phyloP scores from a whole-genome alignment of 1,140 invertebrate species.

The Nylanderia fulva region DNA sequence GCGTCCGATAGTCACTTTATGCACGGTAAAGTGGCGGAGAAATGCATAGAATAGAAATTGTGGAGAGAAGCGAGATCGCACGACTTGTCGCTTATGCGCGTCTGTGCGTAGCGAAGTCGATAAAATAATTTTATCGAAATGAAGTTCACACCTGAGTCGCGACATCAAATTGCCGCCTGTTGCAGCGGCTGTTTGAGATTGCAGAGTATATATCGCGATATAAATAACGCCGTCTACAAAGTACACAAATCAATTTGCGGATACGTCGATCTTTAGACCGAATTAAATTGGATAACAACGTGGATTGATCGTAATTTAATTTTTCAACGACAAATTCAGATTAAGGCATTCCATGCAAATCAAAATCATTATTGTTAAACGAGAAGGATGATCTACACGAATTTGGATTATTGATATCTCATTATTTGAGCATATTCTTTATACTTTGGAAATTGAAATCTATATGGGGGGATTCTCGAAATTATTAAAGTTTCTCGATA shows the following conservation, averaged over 20 bases:
- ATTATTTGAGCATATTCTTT: background rate
- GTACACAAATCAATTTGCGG: conserved; percentile 7
- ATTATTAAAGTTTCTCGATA: no score
- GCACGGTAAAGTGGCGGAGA: conserved; percentile 26
- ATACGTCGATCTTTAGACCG: conserved; percentile 11
- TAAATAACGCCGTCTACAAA: background rate
- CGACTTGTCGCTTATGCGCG: conserved; percentile 9
- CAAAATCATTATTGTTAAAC: background rate
- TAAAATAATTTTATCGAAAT: conserved; percentile 42
- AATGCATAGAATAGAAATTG: conserved; percentile 59
- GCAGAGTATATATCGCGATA: conserved; percentile 15
- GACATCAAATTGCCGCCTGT: conserved; percentile 26
- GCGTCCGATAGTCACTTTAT: background rate
- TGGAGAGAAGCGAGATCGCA: conserved; percentile 23
- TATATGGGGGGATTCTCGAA: background rate
- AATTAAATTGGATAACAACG: conserved; percentile 22
- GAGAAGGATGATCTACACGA: background rate
- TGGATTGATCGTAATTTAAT: conserved; percentile 11
- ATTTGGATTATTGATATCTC: background rate
- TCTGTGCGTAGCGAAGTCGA: background rate
- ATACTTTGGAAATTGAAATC: background rate
- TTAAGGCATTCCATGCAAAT: background rate
- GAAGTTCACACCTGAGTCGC: conserved; percentile 5
- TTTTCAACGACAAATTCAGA: background rate
- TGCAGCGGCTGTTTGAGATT: background rate